Base-by-base conservation (phyloP, 2,888 invertebrate genomes). In the Nasonia oneida region DNA sequence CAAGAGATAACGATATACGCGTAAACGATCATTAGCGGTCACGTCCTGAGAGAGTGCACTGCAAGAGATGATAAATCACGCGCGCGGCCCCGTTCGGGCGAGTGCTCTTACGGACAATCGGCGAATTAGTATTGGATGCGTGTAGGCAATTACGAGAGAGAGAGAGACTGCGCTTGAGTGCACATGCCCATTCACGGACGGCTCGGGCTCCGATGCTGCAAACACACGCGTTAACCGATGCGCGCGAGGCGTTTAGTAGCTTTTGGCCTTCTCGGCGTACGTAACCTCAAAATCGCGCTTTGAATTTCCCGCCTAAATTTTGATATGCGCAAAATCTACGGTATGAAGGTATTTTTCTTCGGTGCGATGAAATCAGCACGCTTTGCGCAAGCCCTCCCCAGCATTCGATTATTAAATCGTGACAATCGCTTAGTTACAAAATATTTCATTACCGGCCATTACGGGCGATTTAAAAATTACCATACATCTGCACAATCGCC, bases 11-110 rank as follows among this genome's bases (percentile, higher is more conserved):
- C 73, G 89, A 90, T 89, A 90, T 89, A 87, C 85, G n/a, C 57
- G 87, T 87, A 85, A 88, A 88, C 86, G 88, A 88, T 90, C 90
- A 88, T 90, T 90, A 90, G 87, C 81, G 53, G 87, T 37, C 37
- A 0, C 29, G 89, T 86, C 87, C 81, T 86, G 89, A 89, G 89
- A 87, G 85, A 87, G 85, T 67, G 29, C 23, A 18, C 53, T 37
- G 57, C 47, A 39, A 42, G 53, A 85, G 86, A 85, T 84, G 89
- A 90, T 90, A 90, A 90, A 90, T 90, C 90, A 90, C 88, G 87
- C 78, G 64, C 76, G 42, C 42, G 78, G 42, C 37, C 57, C 29
- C 76, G n/a, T 29, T 33, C 78, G 42, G 47, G 23, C 78, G 23
- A 8, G 18, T 67, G 42, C 78, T 64, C 78, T 76, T 37, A 71